Base-by-base conservation (phyloP, 2,797 vertebrate species). In the Ispidina lecontei region DNA sequence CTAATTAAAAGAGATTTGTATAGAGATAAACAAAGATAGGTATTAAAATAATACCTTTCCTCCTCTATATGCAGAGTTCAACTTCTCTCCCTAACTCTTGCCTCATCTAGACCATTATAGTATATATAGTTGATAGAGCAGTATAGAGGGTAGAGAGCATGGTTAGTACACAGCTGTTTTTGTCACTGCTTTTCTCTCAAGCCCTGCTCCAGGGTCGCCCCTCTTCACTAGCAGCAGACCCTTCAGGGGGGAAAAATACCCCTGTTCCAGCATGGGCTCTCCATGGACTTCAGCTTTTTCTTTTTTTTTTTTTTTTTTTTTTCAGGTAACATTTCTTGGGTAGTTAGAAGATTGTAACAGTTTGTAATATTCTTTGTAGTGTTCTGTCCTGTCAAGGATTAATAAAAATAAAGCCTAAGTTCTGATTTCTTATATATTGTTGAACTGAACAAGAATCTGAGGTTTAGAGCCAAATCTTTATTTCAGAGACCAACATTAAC, bases 81-180 rank as follows among this genome's bases (percentile, higher is more conserved):
- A 0, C 15, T 52, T 86, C 23, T 37, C 3, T 63, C 37, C 17
- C 89, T 41, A 55, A 7, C 31, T 72, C 25, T 46, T 1, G 2
- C 33, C 22, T 55, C 23, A 6, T 15, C 15, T 13, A 26, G 20
- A 5, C 16, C 3, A 37, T 37, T 37, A 37, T 37, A 13, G 37
- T 37, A 13, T 37, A 13, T 37, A 37, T 37, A 13, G 37, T 37
- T 0, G 0, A 1, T 18, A 20, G 39, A 35, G 23, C 20, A 23
- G 5, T 12, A 18, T 2, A 43, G 5, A 1, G 6, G 7, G 8
- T 22, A 33, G 14, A 4, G 16, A 9, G 4, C n/a, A 52, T 12
- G 18, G 29, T 8, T 41, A 52, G 5, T 9, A 18, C 25, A 21
- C 7, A 31, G 14, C 1, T 9, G 2, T 68, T 91, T 83, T 44